Evolutionary conservation across 2,113 vertebrate genomes (phyloP).

Genomic region (Vidua macroura): DNA sequence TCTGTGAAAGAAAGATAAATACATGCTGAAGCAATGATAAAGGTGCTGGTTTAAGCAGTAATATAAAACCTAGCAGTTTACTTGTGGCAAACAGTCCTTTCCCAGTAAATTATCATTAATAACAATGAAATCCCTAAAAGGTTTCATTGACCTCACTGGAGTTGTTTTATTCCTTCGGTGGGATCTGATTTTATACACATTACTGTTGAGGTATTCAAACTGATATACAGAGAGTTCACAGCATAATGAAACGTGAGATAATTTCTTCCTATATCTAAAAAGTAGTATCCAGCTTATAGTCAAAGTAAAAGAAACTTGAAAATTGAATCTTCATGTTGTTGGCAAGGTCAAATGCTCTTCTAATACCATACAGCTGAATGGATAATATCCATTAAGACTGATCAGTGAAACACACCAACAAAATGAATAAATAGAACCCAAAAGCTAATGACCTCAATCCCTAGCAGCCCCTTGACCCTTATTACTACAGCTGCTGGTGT

Average conservation of each 20-base stretch:
- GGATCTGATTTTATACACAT: neutral
- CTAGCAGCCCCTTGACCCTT: constrained; percentile 71
- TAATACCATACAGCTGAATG: constrained; percentile 28
- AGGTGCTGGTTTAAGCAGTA: neutral
- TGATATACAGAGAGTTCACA: neutral
- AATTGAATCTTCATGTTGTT: neutral
- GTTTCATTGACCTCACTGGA: neutral
- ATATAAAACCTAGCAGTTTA: neutral
- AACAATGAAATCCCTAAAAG: neutral
- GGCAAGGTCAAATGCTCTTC: constrained; percentile 29
- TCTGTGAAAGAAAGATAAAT: constrained; percentile 9
- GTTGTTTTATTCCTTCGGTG: neutral
- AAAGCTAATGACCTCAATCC: constrained; percentile 72
- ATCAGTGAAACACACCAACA: constrained; percentile 56
- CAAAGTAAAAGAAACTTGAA: constrained; percentile 11
- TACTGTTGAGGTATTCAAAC: neutral
- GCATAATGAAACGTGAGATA: neutral
- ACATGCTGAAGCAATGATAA: neutral
- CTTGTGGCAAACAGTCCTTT: neutral
- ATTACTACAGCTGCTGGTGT: constrained; percentile 74
- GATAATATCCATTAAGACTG: constrained; percentile 29
- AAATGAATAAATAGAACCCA: constrained; percentile 69
- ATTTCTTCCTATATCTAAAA: neutral
- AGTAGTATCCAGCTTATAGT: neutral
- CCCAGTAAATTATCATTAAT: neutral